Percentiles rank a stretch among this genome's conserved stretches.
Evolutionary conservation across 2,888 invertebrate genomes (phyloP).

Genomic region (Zhuqinia jingwanae): DNA sequence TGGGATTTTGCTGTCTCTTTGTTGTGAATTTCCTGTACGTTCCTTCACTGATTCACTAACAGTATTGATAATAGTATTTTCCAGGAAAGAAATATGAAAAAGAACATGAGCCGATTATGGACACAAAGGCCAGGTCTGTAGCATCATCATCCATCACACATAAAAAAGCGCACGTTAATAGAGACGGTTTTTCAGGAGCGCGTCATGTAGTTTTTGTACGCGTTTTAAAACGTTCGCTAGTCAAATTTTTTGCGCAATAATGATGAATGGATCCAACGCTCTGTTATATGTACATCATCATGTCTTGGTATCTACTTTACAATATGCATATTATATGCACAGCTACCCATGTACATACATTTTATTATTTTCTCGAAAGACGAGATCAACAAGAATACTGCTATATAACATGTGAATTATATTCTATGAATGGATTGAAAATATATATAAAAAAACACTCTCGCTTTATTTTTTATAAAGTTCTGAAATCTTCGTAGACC

Average conservation of each 20-base stretch:
- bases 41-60: too few relatives aligned
- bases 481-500: too few relatives aligned
- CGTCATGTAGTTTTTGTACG: background rate
- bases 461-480: too few relatives aligned
- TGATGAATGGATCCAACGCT: constrained; percentile 11
- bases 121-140: constrained; percentile 31
- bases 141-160: constrained; percentile 42
- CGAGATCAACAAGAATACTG: background rate
- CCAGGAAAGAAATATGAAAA: background rate
- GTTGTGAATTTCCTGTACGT: too few relatives aligned
- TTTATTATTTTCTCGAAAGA: background rate
- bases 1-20: too few relatives aligned
- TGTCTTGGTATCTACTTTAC: background rate
- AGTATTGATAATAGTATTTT: background rate
- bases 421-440: too few relatives aligned
- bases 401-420: background rate
- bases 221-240: constrained; percentile 5
- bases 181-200: too few relatives aligned
- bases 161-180: background rate
- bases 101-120: background rate
- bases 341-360: too few relatives aligned
- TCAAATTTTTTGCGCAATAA: constrained; percentile 10
- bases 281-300: background rate
- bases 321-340: too few relatives aligned
- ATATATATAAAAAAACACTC: too few relatives aligned